A percentile compares a stretch with the other conserved stretches of the same genome.
Evolutionary conservation across 2,113 vertebrate genomes (phyloP).

Genomic region (Taurulus bubalis): DNA sequence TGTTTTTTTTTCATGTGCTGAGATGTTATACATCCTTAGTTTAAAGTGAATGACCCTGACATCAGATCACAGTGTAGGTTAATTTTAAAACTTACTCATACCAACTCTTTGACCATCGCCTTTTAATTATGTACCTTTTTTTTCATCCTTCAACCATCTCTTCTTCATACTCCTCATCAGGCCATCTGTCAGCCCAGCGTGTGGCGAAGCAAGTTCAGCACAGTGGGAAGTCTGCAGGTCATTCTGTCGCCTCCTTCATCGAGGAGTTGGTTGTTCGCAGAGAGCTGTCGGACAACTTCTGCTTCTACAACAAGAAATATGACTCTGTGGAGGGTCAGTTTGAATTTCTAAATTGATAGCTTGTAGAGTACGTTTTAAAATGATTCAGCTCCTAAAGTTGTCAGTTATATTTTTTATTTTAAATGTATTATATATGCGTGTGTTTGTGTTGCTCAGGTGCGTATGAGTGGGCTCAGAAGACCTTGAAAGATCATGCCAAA

Average conservation of each 20-base stretch:
- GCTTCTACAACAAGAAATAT: conserved; percentile 91
- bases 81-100: background rate
- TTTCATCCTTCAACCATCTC: background rate
- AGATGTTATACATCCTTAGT: background rate
- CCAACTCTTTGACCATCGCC: background rate
- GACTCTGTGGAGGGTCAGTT: conserved; percentile 87
- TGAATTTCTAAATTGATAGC: background rate
- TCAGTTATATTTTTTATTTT: background rate
- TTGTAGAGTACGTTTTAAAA: background rate
- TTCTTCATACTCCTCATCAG: conserved; percentile 66
- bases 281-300: conserved; percentile 93
- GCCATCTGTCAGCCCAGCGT: conserved; percentile 89
- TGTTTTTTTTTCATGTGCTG: background rate
- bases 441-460: conserved; percentile 71
- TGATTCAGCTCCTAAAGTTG: background rate
- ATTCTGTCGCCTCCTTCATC: conserved; percentile 81
- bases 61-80: background rate
- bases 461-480: conserved; percentile 87
- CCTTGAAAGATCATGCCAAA: conserved; percentile 85
- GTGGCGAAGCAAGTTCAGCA: conserved; percentile 86
- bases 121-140: background rate
- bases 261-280: conserved; percentile 91
- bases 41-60: background rate
- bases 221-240: conserved; percentile 56
- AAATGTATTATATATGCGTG: background rate